Evolutionary conservation across 2,888 invertebrate genomes (phyloP), one percentile per base, ranked within the genome.

Genomic region (Cantharis lateralis): DNA sequence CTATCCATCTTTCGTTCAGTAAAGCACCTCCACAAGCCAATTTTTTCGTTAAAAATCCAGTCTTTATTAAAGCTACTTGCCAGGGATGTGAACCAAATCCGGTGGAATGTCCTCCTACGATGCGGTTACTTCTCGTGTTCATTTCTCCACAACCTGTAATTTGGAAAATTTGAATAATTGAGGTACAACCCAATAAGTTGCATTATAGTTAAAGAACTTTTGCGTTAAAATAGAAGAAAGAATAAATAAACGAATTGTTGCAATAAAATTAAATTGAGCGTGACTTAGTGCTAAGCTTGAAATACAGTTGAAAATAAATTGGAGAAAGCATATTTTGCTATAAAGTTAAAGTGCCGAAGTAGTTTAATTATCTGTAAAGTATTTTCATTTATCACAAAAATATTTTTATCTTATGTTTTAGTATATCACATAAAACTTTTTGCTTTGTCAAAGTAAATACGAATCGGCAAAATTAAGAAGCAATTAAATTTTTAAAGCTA

Each of bases 21-120:
- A 97, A 88, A 0, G 97, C 97, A 0, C 97, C 97, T 0, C 97
- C 97, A 85, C 97, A 97, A 2, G 97, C 96, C 10, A 97, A 90
- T 86, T 97, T 96, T 87, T 96, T 95, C 81, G 95, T 94, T 15
- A 97, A 90, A 85, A 97, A 97, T 26, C 96, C 96, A 9, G 96
- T 95, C 88, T 97, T 97, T 83, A 97, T 96, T 18, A 97, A 91
- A 0, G 97, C 97, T 1, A 95, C 96, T 89, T 97, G 97, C 97
- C 97, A 97, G 3, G 97, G 97, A 89, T 97, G 96, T 10, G 95
- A 95, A 2, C 95, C 97, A 85, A 97, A 97, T 62, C 95, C 95
- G 0, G 96, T 94, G 15, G 96, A 95, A 83, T 96, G 96, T 0
- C 97, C 97, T 1, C 97, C 97, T 0, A 97, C 97, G 77, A 97